Base-by-base conservation (phyloP, 92 coral and sea anemone genomes). In the Palythoa caribaeorum region DNA sequence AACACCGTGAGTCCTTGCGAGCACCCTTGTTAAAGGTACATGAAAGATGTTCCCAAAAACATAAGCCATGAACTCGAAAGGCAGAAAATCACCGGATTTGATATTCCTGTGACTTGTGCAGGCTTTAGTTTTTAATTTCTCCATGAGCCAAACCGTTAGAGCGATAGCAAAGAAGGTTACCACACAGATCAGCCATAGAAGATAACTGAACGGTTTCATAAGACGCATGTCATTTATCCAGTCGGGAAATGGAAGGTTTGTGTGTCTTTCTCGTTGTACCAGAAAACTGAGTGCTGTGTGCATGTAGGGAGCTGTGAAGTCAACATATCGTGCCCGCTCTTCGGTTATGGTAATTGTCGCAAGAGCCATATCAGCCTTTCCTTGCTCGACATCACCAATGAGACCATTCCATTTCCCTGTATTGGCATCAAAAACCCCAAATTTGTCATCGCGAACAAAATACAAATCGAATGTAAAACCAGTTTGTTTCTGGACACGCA, bases 1-100 rank as follows among this genome's bases (percentile, higher is more conserved):
- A 57, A 95, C 99, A 15, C 98, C 91, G 48, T 85, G 87, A 1
- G 98, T 92, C 88, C 80, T 87, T 79, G 99, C 98, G 15, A 92
- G 94, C 35, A 95, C 93, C 28, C 83, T 88, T 19, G 98, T 94
- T 71, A 96, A 84, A 12, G 98, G 93, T 68, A 95, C 98, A 39
- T 96, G 99, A 52, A 96, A 95, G 19, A 95, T 92, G 73, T 95
- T 95, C 1, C 99, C 98, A 84, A 92, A 96, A 39, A 94, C 94
- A 78, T 96, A 96, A 20, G 98, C 91, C 78, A 95, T 74, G 60
- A 84, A 95, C 87, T 96, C 99, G 73, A 95, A 89, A 19, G 98
- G 94, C 3, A 92, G 89, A 70, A 93, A 91, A 69, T 88, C 85
- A 1, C 89, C 88, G 10, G 91, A 89, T 69, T 87, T 90, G 4